A percentile compares a stretch with the other conserved stretches of the same genome.
These are phyloP conservation scores for Vombatus ursinus DNA, from an alignment of 2,113 vertebrate species.

Conservation along the genomic window DNA sequence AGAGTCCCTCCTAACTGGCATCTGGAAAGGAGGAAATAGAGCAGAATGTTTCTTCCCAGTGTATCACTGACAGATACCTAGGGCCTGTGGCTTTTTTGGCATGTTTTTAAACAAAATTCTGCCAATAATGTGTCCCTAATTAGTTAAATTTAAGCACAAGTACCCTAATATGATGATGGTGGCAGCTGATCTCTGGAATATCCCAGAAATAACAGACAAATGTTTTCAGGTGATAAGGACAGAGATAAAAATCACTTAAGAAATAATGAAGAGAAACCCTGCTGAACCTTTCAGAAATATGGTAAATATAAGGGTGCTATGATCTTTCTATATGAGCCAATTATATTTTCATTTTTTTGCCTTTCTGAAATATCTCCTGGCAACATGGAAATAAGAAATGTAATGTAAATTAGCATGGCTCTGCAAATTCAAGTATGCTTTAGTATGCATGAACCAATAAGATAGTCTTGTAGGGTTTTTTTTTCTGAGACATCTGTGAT, in stretches of 20 bases:
- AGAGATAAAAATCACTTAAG: neutral
- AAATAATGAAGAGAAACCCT: neutral
- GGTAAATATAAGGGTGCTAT: neutral
- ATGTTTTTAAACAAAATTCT: slow-evolving; percentile 14
- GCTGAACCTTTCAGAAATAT: neutral
- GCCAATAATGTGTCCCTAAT: slow-evolving; percentile 30
- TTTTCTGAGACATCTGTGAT: slow-evolving; percentile 72
- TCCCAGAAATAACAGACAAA: neutral
- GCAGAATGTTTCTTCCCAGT: slow-evolving; percentile 6
- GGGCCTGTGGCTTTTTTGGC: slow-evolving; percentile 13
- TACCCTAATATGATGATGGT: neutral
- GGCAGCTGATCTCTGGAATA: neutral
- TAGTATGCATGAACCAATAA: slow-evolving; percentile 7
- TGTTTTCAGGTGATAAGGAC: neutral
- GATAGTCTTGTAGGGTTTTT: neutral
- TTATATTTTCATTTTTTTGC: neutral
- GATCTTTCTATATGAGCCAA: neutral
- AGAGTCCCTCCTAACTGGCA: neutral
- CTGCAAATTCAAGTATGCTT: slow-evolving; percentile 64
- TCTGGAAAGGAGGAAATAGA: neutral
- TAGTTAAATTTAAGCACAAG: neutral
- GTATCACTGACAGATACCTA: slow-evolving; percentile 28
- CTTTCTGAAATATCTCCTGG: slow-evolving; percentile 57
- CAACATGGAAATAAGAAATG: slow-evolving; percentile 39
- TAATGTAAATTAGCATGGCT: slow-evolving; percentile 53